Evolutionary conservation across 2,888 invertebrate genomes (phyloP), one percentile per base, ranked within the genome.

Genomic region (Drosophila emarginata): DNA sequence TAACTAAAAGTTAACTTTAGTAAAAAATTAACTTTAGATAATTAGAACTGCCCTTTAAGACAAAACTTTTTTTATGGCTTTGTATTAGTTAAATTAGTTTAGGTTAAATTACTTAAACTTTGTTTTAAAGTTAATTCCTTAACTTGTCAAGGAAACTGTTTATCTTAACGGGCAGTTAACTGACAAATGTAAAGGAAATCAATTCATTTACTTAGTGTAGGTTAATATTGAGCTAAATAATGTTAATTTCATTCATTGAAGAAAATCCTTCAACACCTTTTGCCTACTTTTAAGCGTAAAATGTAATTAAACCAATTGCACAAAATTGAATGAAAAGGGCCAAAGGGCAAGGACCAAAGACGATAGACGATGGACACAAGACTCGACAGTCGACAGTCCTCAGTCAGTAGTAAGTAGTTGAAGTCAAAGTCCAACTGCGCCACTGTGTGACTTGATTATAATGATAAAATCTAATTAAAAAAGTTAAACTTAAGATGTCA

Each of bases 391-490:
- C 26, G 4, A 4, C 28, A 28, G 28, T 28, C 32, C 32, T 32
- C 32, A 32, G 60, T 36, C 59, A 72, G 51, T 45, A 12, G 56
- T 65, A 52, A 57, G 57, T 36, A 59, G 59, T 60, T 45, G 26
- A 15, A 45, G 40, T 45, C 40, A 45, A 45, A 45, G 45, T 45
- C 45, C 45, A 21, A 45, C 18, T 45, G 45, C 45, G 67, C 63
- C 74, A 65, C 78, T 76, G 65, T 76, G 53, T 70, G 82, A 84
- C 75, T 85, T 81, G 82, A 87, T 85, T 84, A 87, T 79, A 82
- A 85, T 75, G 87, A 79, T 82, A 78, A 85, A 85, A 84, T 84
- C 87, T 82, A 84, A 87, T 84, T 84, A 85, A 85, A 79, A 78
- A 84, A 84, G 79, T 87, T 87, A 32, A 85, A 85, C 78, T 73